A percentile compares a stretch with the other conserved stretches of the same genome.
Conservation (phyloP, 1,140 invertebrate genomes). For the Helicoverpa armigera region DNA sequence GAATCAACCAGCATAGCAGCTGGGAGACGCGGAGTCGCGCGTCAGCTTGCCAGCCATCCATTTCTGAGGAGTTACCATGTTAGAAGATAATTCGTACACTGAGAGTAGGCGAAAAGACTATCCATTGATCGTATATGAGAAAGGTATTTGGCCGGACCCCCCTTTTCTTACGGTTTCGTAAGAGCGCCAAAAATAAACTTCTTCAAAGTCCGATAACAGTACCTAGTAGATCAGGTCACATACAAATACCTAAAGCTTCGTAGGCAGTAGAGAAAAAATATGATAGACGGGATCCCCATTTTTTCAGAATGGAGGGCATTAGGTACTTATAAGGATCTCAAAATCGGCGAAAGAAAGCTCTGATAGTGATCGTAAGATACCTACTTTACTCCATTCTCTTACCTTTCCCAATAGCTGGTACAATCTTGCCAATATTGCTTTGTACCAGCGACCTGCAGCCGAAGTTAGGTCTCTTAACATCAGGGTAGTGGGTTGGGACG, state of each 20-base stretch:
- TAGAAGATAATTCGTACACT: not conserved
- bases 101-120: too few relatives aligned
- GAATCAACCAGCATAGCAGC: conserved; percentile 89
- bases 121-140: too few relatives aligned
- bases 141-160: too few relatives aligned
- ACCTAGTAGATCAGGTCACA: too few relatives aligned
- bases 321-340: not conserved
- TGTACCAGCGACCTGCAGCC: conserved; percentile 91
- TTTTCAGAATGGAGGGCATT: not conserved
- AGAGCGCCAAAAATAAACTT: too few relatives aligned
- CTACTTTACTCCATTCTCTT: not conserved
- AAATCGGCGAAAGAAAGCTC: not conserved
- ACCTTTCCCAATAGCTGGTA: conserved; percentile 88
- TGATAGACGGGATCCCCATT: too few relatives aligned
- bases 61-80: conserved; percentile 81
- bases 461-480: conserved; percentile 90
- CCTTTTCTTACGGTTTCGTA: too few relatives aligned
- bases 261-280: too few relatives aligned
- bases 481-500: conserved; percentile 89
- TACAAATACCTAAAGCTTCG: too few relatives aligned
- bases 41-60: conserved; percentile 91
- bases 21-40: conserved; percentile 90
- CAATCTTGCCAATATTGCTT: conserved; percentile 90
- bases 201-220: too few relatives aligned
- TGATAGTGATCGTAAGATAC: too few relatives aligned